Conservation (phyloP, 1,140 invertebrate species). For the Halyomorpha halys region DNA sequence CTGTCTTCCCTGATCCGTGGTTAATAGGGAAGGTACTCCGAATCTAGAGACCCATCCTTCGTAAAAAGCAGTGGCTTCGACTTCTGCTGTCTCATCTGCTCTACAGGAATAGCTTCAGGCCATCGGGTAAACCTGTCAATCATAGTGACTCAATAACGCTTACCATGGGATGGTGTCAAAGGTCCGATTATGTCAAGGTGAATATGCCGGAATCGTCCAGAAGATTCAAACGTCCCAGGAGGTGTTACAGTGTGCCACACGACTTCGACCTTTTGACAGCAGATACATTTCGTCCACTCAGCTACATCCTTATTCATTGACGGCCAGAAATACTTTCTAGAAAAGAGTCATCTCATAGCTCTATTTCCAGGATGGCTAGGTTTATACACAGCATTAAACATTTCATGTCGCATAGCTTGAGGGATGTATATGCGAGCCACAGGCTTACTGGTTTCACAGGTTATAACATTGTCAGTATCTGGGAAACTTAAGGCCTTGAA, state of each 20-base stretch:
- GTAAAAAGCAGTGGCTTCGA: conserved; percentile 34
- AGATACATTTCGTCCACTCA: background rate
- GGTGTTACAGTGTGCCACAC: background rate
- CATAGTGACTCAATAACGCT: conserved; percentile 36
- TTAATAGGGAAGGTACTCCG: conserved; percentile 35
- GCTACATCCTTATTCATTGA: too few relatives aligned
- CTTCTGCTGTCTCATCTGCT: conserved; percentile 35
- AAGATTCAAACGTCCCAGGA: background rate
- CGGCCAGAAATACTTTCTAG: too few relatives aligned
- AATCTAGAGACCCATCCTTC: conserved; percentile 35
- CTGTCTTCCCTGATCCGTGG: conserved; percentile 36
- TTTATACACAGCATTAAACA: too few relatives aligned
- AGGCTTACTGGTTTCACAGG: too few relatives aligned
- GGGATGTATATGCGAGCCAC: too few relatives aligned
- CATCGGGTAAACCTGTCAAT: conserved; percentile 39
- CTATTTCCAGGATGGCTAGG: too few relatives aligned
- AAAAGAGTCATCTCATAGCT: too few relatives aligned
- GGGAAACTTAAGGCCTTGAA: too few relatives aligned
- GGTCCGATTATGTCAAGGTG: conserved; percentile 38
- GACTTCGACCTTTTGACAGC: background rate
- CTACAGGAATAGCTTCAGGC: conserved; percentile 36
- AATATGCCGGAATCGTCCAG: conserved; percentile 30
- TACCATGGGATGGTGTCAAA: conserved; percentile 34
- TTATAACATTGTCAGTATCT: too few relatives aligned
- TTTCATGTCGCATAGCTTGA: too few relatives aligned